These are phyloP conservation scores for Sebastes minor DNA, from an alignment of 2,797 vertebrate species.

Conservation along the genomic window DNA sequence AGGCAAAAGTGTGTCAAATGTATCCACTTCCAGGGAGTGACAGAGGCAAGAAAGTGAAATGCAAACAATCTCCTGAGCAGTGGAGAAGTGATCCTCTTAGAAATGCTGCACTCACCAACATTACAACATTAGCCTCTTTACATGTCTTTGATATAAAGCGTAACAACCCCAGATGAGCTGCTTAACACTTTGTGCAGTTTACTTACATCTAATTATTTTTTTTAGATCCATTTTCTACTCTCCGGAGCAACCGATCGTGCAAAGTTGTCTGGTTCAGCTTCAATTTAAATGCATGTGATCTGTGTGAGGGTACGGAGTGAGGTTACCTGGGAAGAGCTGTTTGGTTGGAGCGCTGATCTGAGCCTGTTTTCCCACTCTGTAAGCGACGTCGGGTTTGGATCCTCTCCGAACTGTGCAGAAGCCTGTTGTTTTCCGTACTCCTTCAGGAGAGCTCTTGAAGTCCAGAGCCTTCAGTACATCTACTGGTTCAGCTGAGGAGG, in stretches of 20 bases:
- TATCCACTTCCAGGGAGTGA: not conserved
- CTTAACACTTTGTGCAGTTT: not conserved
- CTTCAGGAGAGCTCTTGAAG: slow-evolving; percentile 93
- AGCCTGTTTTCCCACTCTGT: slow-evolving; percentile 89
- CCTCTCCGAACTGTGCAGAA: slow-evolving; percentile 93
- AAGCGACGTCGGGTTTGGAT: slow-evolving; percentile 92
- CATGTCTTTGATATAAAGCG: not conserved
- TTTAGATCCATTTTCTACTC: not conserved
- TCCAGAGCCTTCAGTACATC: slow-evolving; percentile 95
- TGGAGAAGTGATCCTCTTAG: not conserved
- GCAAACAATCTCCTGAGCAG: not conserved
- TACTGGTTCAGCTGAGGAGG: slow-evolving; percentile 88
- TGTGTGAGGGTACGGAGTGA: not conserved
- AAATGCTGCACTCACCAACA: not conserved
- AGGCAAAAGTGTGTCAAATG: not conserved
- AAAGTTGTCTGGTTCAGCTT: not conserved
- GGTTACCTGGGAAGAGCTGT: slow-evolving; percentile 93
- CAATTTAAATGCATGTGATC: not conserved
- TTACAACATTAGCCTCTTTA: not conserved
- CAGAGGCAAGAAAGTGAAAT: not conserved
- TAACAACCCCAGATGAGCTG: too few relatives aligned
- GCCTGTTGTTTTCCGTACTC: slow-evolving; percentile 91
- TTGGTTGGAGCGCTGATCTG: slow-evolving; percentile 95
- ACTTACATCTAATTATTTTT: not conserved
- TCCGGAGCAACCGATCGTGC: not conserved